Base-by-base conservation (phyloP, 1,140 invertebrate species). In the Neoseiulus cucumeris region DNA sequence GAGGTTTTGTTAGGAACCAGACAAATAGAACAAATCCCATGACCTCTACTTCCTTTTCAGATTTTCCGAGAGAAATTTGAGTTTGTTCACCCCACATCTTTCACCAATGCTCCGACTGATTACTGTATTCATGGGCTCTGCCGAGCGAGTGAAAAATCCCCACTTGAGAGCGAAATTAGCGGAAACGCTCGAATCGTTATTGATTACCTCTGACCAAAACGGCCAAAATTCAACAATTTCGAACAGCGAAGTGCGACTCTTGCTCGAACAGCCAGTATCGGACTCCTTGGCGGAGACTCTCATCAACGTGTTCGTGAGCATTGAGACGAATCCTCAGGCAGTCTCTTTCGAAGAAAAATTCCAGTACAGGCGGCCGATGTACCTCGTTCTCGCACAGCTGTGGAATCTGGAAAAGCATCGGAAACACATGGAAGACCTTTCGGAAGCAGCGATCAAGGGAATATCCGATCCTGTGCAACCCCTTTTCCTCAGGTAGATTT, bases 261-360 rank as follows among this genome's bases (percentile, higher is more conserved):
- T 20, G 2, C 44, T 64, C 42, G 64, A 68, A 42, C 47, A 28
- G 9, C 39, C 66, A 2, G 17, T 30, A n/a, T 59, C 51, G 4
- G 51, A 59, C 33, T 12, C 51, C 22, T 20, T 59, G 14, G 51
- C 51, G 25, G 17, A 59, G 64, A 66, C 39, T 17, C 30, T 59
- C 28, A 66, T 64, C 42, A 29, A 44, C 18, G 64, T 64, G 2
- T 96, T 96, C 76, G 92, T 96, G 41, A 87, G 87, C 67, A 96
- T 97, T 66, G 92, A 97, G 79, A 91, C 94, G 87, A 95, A 91
- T 1, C 91, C 91, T 0, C 87, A 95, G 74, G 89, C 84, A 75
- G 91, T 96, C 7, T 83, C 88, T 72, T 97, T 97, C 78, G 91
- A 96, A 75, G 89, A 96, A 75, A 96, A 96, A 76, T 96, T 97